These are phyloP conservation scores for Prunella strophiata DNA, from an alignment of 2,797 vertebrate species.

Conservation along the genomic window DNA sequence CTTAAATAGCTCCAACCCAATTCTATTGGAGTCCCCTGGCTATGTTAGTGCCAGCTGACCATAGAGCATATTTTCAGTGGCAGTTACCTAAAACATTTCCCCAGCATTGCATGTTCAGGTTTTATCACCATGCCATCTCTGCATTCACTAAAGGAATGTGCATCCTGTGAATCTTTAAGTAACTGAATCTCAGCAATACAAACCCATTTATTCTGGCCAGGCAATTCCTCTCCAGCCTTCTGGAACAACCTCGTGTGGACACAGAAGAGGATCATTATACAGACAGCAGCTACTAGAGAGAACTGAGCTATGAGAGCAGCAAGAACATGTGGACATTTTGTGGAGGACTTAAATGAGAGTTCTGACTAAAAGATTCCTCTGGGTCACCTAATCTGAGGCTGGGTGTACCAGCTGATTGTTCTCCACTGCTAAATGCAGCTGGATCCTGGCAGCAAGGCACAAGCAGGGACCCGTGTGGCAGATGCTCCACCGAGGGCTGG, in stretches of 20 bases:
- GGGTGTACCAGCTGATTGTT: background rate
- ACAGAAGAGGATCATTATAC: background rate
- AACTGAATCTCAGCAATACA: background rate
- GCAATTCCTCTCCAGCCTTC: background rate
- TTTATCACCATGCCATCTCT: background rate
- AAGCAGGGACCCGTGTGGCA: background rate
- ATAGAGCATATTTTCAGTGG: background rate
- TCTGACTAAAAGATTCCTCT: conserved; percentile 2
- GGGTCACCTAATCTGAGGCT: background rate
- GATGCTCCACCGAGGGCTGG: accelerated
- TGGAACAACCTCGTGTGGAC: background rate
- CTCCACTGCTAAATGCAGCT: background rate
- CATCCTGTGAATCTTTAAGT: background rate
- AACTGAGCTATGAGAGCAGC: background rate
- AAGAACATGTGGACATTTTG: background rate
- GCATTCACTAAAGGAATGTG: background rate
- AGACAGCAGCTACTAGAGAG: background rate
- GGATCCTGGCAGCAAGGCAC: background rate
- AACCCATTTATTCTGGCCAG: background rate
- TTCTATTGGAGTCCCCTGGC: background rate
- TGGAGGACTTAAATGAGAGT: background rate
- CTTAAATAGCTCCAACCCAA: background rate
- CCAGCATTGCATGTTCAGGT: background rate
- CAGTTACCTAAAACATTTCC: background rate
- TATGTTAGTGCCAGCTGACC: background rate